Evolutionary conservation across 2,113 vertebrate genomes (phyloP).

Genomic region (Sapayoa aenigma): DNA sequence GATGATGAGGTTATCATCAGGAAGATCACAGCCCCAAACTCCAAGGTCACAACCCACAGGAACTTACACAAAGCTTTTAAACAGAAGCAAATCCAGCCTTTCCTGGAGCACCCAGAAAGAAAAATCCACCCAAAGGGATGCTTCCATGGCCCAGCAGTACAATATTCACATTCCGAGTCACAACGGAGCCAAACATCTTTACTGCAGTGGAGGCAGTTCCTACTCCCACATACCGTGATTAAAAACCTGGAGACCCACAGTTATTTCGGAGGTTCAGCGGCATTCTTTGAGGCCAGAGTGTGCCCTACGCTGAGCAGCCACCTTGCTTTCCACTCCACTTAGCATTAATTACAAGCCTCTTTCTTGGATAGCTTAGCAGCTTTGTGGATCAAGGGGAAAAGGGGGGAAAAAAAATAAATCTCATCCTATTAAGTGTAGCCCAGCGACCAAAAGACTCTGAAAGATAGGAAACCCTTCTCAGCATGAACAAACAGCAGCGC

Average conservation of each 20-base stretch:
- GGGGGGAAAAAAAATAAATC: not conserved
- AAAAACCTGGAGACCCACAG: not conserved
- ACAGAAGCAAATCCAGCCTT: not conserved
- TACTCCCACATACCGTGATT: not conserved
- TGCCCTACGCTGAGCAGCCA: not conserved
- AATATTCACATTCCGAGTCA: not conserved
- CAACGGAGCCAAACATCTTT: not conserved
- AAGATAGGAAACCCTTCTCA: conserved; percentile 29
- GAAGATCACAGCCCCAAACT: not conserved
- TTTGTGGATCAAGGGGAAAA: not conserved
- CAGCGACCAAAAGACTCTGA: not conserved
- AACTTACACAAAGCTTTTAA: not conserved
- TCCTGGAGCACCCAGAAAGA: not conserved
- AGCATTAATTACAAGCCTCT: conserved; percentile 30
- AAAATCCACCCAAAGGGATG: not conserved
- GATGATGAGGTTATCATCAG: not conserved
- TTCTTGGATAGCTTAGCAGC: not conserved
- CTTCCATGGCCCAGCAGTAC: not conserved
- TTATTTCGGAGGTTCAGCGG: not conserved
- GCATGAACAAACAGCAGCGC: not conserved
- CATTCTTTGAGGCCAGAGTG: not conserved
- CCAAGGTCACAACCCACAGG: not conserved
- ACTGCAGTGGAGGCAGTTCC: not conserved
- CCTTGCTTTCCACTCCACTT: conserved; percentile 35
- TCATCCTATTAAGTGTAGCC: conserved; percentile 43